Evolutionary conservation across 1,140 invertebrate genomes (phyloP).

Genomic region (Drosophila sechellia): DNA sequence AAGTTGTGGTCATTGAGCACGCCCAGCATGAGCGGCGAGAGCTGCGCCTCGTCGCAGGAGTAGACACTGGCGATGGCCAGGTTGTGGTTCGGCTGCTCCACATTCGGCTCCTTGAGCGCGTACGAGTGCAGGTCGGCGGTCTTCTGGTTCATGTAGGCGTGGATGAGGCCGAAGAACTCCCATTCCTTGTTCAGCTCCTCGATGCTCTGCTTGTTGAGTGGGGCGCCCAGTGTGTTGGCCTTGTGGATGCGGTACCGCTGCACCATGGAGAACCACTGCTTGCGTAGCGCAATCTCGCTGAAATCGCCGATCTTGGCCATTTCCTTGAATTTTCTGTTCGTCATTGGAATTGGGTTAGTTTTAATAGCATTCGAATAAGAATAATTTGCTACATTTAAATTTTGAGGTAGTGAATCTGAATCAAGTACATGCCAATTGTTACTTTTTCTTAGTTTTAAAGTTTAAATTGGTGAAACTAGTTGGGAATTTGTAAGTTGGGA

Average conservation of each 20-base stretch:
- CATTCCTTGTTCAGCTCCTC: conserved; percentile 66
- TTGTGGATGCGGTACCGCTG: conserved; percentile 71
- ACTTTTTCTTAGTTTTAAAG: too few species aligned
- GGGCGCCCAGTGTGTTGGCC: conserved; percentile 36
- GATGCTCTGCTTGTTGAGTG: conserved; percentile 49
- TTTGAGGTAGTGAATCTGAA: too few species aligned
- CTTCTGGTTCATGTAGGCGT: conserved; percentile 72
- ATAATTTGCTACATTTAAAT: too few species aligned
- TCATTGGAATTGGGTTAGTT: background rate
- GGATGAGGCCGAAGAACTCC: conserved; percentile 77
- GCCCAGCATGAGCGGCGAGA: conserved; percentile 40
- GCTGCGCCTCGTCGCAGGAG: conserved; percentile 26
- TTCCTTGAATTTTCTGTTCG: conserved; percentile 62
- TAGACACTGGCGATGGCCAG: conserved; percentile 50
- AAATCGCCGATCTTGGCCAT: conserved; percentile 67
- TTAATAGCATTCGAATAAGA: too few species aligned
- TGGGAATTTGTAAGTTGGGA: too few species aligned
- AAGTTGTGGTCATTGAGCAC: conserved; percentile 62
- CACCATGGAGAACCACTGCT: conserved; percentile 76
- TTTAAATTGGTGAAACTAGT: too few species aligned
- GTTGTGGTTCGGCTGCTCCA: conserved; percentile 24
- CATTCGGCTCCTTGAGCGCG: conserved; percentile 71
- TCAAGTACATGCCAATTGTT: too few species aligned
- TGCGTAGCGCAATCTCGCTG: conserved; percentile 68
- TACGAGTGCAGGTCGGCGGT: conserved; percentile 78